Evolutionary conservation across 2,888 invertebrate species (phyloP), one percentile per base, ranked within the genome.

Genomic region (Danaus chrysippus): DNA sequence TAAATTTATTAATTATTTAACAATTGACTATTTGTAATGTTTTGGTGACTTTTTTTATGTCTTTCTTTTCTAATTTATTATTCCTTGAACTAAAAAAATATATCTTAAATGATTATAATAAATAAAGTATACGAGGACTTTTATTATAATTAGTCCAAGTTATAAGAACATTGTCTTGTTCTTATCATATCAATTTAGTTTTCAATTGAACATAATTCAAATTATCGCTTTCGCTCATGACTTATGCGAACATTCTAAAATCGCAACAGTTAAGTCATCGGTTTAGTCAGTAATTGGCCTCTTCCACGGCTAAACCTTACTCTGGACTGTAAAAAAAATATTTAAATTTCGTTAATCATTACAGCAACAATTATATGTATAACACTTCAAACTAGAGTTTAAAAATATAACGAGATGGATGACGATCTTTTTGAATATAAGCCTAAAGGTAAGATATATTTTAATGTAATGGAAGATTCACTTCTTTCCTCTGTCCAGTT

Each of bases 241-340:
- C 23, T 66, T 68, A 53, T n/a, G 54, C 41, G 15, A 11, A n/a
- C 34, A 54, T 55, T 55, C 55, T 54, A 54, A 64, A 67, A 64
- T 43, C 63, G 62, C 55, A 64, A 23, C 54, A 67, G 68, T 66
- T 63, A 63, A 66, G 58, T 63, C 66, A 68, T 68, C 63, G 64
- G 63, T 44, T 68, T 68, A 69, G 68, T 69, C 53, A 17, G 66
- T 67, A 64, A 67, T 62, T 67, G 64, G 58, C 60, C 58, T 54
- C 62, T 64, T 46, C 54, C 62, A 42, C 53, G 58, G 62, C 17
- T 49, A 17, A 49, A 59, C 59, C 53, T 56, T 43, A 55, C 34
- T 55, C 43, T 59, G 9, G 34, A 15, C 52, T 56, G 15, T 49
- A 49, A 17, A 42, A 42, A 49, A 46, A 54, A 55, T 42, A 10